A percentile compares a stretch with the other conserved stretches of the same genome.
Evolutionary conservation across 2,797 vertebrate species (phyloP).

Genomic region (Ficedula albicollis): DNA sequence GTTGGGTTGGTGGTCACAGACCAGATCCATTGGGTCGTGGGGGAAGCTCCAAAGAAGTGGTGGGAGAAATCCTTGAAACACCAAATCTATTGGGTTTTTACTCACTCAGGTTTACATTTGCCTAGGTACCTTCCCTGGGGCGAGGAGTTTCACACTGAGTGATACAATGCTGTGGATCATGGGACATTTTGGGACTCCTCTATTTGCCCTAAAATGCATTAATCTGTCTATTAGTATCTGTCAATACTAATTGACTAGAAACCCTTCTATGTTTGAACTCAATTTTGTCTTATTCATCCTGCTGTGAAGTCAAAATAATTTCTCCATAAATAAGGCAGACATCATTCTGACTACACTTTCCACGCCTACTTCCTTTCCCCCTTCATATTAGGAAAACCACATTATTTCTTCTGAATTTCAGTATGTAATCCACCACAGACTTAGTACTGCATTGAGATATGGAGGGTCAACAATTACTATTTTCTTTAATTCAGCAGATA

Average conservation of each 20-base stretch:
- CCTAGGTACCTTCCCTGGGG: background rate
- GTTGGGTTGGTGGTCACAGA: background rate
- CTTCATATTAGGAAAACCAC: background rate
- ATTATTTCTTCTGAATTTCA: background rate
- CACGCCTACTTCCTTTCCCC: background rate
- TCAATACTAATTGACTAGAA: background rate
- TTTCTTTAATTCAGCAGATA: background rate
- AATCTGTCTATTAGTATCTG: background rate
- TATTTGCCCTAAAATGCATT: background rate
- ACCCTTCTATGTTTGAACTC: background rate
- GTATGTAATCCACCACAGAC: background rate
- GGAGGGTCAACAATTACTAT: background rate
- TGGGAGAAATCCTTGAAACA: background rate
- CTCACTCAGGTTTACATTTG: background rate
- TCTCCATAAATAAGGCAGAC: background rate
- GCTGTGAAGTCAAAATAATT: background rate
- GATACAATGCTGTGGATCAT: background rate
- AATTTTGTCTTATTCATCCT: background rate
- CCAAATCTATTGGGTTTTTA: background rate
- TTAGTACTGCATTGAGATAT: background rate
- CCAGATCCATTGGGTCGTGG: background rate
- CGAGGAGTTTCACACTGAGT: rapidly evolving
- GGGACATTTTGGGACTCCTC: background rate
- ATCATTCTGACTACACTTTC: background rate
- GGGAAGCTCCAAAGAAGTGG: background rate